Evolutionary conservation across 92 coral and sea anemone species (phyloP).

Genomic region (Montipora capitata): DNA sequence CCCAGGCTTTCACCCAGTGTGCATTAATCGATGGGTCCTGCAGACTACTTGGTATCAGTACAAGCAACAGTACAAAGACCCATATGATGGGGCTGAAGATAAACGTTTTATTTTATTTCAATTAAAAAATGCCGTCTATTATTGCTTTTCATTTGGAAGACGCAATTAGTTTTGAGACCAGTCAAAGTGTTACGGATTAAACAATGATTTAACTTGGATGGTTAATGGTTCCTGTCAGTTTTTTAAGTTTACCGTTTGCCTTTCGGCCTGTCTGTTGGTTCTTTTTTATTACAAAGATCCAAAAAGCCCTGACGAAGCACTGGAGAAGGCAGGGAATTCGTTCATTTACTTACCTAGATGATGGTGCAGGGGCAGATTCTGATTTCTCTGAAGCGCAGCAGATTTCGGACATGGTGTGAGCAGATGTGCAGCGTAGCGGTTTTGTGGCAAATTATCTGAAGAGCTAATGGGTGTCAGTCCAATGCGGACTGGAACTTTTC

Average conservation of each 20-base stretch:
- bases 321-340: too few relatives aligned
- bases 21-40: too few relatives aligned
- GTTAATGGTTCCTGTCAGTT: slow-evolving; percentile 11
- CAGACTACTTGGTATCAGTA: too few relatives aligned
- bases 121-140: too few relatives aligned
- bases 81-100: too few relatives aligned
- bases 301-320: slow-evolving; percentile 10
- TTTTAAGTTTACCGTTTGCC: slow-evolving; percentile 30
- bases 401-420: slow-evolving; percentile 8
- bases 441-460: slow-evolving; percentile 37
- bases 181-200: too few relatives aligned
- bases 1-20: too few relatives aligned
- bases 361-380: slow-evolving; percentile 60
- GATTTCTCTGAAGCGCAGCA: not conserved
- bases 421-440: slow-evolving; percentile 25
- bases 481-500: not conserved
- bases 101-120: too few relatives aligned
- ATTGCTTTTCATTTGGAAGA: too few relatives aligned
- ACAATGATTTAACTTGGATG: too few relatives aligned
- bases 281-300: not conserved
- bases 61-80: too few relatives aligned
- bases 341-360: slow-evolving; percentile 58
- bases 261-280: slow-evolving; percentile 25
- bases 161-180: too few relatives aligned
- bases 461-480: slow-evolving; percentile 33